Percentiles rank a stretch among this genome's conserved stretches.
Conservation (phyloP, 1,140 invertebrate species). For the Drosophila tropicalis region DNA sequence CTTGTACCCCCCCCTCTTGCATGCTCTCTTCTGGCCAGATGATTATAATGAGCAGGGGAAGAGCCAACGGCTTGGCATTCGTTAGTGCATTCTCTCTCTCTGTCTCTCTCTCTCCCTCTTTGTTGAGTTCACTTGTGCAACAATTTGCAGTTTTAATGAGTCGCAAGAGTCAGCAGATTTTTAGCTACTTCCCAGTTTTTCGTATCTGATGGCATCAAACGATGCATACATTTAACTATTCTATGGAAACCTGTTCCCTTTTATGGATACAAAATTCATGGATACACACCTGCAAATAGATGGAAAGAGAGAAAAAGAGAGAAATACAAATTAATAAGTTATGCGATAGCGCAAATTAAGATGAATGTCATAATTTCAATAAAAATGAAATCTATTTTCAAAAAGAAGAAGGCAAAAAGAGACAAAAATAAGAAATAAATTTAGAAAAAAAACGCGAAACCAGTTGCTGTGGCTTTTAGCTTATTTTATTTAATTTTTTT, state of each 20-base stretch:
- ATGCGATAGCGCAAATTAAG: conserved; percentile 75
- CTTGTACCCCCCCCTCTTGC: background rate
- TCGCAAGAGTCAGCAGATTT: conserved; percentile 52
- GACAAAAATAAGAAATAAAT: conserved; percentile 14
- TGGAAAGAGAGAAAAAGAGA: conserved; percentile 21
- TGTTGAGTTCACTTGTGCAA: conserved; percentile 55
- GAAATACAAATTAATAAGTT: conserved; percentile 70
- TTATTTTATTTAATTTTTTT: background rate
- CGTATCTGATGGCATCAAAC: conserved; percentile 34
- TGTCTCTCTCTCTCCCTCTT: background rate
- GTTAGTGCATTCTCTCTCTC: conserved; percentile 21
- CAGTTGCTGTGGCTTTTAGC: conserved; percentile 24
- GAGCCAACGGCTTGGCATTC: conserved; percentile 22
- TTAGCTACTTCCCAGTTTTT: conserved; percentile 18
- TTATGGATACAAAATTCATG: background rate
- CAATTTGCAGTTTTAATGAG: conserved; percentile 61
- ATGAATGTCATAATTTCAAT: conserved; percentile 81
- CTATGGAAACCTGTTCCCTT: conserved; percentile 51
- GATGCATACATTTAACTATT: conserved; percentile 36
- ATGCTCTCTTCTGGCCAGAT: background rate
- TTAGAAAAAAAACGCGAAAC: conserved; percentile 22
- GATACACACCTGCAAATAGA: conserved; percentile 66
- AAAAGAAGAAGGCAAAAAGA: conserved; percentile 13
- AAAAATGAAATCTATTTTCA: conserved; percentile 78
- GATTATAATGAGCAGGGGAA: conserved; percentile 1